A percentile compares a stretch with the other conserved stretches of the same genome.
These are phyloP conservation scores for Eremophila alpestris DNA, from an alignment of 2,797 vertebrate species.

Conservation along the genomic window DNA sequence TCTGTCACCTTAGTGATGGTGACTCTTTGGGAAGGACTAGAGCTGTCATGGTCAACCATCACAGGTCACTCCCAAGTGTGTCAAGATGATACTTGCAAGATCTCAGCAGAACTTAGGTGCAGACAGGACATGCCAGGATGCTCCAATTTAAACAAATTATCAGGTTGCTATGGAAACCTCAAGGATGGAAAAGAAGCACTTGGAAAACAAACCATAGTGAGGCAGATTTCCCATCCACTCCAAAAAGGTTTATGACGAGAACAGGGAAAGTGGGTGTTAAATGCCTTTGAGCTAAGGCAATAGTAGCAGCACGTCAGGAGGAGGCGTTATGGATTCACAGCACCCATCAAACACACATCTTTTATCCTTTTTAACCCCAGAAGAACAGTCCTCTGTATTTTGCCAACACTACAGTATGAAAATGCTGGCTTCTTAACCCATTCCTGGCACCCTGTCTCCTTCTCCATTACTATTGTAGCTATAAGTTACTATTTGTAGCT, in stretches of 20 bases:
- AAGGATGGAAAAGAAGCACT: slow-evolving; percentile 27
- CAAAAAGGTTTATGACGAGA: slow-evolving; percentile 68
- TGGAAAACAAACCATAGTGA: slow-evolving; percentile 45
- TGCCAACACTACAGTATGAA: background rate
- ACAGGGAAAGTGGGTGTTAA: slow-evolving; percentile 69
- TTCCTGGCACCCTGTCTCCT: background rate
- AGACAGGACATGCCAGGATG: background rate
- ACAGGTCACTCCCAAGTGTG: background rate
- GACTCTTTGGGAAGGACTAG: background rate
- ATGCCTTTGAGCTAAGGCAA: slow-evolving; percentile 15
- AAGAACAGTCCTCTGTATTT: background rate
- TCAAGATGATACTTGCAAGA: background rate
- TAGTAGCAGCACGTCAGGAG: slow-evolving; percentile 27
- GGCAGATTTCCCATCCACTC: slow-evolving; percentile 38
- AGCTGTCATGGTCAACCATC: rapidly evolving
- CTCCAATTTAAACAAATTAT: slow-evolving; percentile 46
- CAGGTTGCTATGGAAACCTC: slow-evolving; percentile 67
- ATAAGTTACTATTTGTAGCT: background rate
- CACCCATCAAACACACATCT: background rate
- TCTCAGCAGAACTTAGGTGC: background rate
- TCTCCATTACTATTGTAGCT: background rate
- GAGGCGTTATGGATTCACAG: background rate
- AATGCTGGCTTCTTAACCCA: background rate
- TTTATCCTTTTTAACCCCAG: background rate
- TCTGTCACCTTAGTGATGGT: background rate